Conservation (phyloP, 2,113 vertebrate genomes). For the Marcusenius ussheri region DNA sequence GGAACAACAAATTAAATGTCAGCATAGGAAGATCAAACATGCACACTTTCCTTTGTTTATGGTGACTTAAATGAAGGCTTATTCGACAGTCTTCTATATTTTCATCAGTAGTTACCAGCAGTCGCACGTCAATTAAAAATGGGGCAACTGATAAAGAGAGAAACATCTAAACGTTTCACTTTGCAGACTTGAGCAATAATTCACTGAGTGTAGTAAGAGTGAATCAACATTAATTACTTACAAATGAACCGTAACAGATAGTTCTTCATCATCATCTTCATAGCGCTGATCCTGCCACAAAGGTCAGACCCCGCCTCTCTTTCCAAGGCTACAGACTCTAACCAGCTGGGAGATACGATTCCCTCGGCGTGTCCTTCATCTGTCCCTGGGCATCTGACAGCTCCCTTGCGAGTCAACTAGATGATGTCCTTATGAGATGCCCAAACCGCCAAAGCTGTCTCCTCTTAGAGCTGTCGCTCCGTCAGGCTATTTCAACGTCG, state of each 20-base stretch:
- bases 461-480: no score
- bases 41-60: not conserved
- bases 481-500: not conserved
- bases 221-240: not conserved
- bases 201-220: not conserved
- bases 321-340: not conserved
- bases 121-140: not conserved
- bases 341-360: not conserved
- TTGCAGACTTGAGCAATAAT: not conserved
- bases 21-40: not conserved
- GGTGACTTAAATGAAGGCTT: not conserved
- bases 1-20: not conserved
- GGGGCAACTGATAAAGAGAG: not conserved
- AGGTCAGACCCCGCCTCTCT: not conserved
- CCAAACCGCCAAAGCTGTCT: not conserved
- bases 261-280: not conserved
- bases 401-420: not conserved
- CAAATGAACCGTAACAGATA: not conserved
- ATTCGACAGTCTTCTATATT: not conserved
- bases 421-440: not conserved
- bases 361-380: not conserved
- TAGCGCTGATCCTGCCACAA: not conserved
- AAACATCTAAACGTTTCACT: not conserved
- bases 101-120: not conserved
- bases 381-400: not conserved